Conservation (phyloP, 2,888 invertebrate species). For the Heliconius cydno region DNA sequence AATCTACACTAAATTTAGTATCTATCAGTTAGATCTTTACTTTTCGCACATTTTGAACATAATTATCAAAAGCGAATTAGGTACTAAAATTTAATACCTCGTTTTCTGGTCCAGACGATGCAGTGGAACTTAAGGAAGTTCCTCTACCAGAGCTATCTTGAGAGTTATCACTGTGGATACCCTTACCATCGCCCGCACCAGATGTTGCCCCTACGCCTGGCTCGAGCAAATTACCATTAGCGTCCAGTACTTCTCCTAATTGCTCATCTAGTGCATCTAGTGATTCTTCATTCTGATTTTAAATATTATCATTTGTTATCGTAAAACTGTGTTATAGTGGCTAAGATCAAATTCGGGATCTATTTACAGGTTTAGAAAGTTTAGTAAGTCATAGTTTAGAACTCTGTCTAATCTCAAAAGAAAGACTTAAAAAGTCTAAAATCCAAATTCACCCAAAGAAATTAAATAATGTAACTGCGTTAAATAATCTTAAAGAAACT, state of each 20-base stretch:
- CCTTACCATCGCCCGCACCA: conserved; percentile 76
- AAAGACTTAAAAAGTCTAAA: not conserved
- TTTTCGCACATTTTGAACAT: too few species aligned
- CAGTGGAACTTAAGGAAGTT: conserved; percentile 70
- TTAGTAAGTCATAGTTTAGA: too few species aligned
- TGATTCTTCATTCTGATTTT: conserved; percentile 40
- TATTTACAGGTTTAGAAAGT: not conserved
- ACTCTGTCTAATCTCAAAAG: not conserved
- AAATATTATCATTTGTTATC: not conserved
- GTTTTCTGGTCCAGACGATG: conserved; percentile 66
- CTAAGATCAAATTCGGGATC: not conserved
- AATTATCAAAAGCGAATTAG: too few species aligned
- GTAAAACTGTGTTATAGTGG: not conserved
- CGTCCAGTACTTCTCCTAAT: conserved; percentile 59
- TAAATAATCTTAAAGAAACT: too few species aligned
- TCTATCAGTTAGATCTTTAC: too few species aligned
- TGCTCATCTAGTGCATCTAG: conserved; percentile 47
- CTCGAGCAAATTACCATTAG: conserved; percentile 63
- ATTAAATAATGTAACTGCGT: too few species aligned
- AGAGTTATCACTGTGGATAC: conserved; percentile 75
- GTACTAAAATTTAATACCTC: conserved; percentile 56
- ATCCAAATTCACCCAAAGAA: too few species aligned
- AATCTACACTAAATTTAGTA: too few species aligned
- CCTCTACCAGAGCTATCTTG: conserved; percentile 75
- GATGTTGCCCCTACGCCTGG: conserved; percentile 59